phyloP scores from a whole-genome alignment of 2,888 invertebrate species.

The Calameuta filiformis region DNA sequence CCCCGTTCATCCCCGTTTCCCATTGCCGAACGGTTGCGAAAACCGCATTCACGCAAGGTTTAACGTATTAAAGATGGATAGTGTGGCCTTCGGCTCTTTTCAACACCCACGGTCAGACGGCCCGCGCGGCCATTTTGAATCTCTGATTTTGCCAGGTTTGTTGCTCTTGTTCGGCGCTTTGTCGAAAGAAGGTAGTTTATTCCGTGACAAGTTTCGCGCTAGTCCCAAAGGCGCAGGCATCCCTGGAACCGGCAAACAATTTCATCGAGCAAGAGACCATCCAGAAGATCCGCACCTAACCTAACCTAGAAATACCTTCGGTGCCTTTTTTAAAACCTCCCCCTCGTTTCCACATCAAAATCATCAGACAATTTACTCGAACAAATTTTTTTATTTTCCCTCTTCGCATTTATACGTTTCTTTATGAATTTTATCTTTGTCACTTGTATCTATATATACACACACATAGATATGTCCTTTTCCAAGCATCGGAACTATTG shows the following conservation, averaged over 20 bases:
- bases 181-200: slow-evolving; percentile 36
- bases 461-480: neutral
- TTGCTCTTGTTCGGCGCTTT: slow-evolving; percentile 39
- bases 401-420: neutral
- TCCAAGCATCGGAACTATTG: neutral
- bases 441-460: neutral
- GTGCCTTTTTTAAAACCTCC: neutral
- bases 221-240: slow-evolving; percentile 35
- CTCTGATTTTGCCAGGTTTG: slow-evolving; percentile 32
- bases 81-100: slow-evolving; percentile 40
- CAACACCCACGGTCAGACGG: slow-evolving; percentile 41
- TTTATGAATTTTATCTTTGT: neutral
- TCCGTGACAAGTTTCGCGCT: slow-evolving; percentile 45
- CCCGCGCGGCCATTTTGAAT: slow-evolving; percentile 42
- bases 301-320: too few species aligned
- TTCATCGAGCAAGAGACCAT: too few species aligned
- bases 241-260: neutral
- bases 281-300: too few species aligned
- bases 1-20: neutral
- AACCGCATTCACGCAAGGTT: slow-evolving; percentile 21
- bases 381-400: neutral
- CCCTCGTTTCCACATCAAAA: neutral
- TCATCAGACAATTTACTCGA: neutral
- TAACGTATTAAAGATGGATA: slow-evolving; percentile 23
- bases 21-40: neutral